These are phyloP conservation scores for Callopanchax toddi DNA, from an alignment of 2,113 vertebrate species.

Conservation along the genomic window DNA sequence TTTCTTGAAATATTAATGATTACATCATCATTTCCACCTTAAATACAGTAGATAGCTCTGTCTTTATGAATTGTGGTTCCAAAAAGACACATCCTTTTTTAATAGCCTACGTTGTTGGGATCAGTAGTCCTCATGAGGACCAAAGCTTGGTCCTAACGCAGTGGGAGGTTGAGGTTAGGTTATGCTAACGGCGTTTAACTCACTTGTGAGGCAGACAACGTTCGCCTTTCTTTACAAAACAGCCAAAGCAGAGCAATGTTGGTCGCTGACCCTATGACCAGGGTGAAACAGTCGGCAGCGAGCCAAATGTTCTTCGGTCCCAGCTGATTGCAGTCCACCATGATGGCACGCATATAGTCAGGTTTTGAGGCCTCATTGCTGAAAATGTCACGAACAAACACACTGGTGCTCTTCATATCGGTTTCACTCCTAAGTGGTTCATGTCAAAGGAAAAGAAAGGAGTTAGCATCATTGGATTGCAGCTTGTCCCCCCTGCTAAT, in stretches of 20 bases:
- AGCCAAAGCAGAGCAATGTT: slow-evolving; percentile 42
- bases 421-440: background rate
- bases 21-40: too few species aligned
- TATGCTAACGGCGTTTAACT: background rate
- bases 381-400: background rate
- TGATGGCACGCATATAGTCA: background rate
- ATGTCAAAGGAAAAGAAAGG: slow-evolving; percentile 8
- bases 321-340: background rate
- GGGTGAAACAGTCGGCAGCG: background rate
- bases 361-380: background rate
- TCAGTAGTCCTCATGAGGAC: too few species aligned
- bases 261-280: slow-evolving; percentile 12
- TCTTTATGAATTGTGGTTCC: too few species aligned
- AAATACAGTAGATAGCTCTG: too few species aligned
- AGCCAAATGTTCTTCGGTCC: fast-evolving
- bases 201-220: slow-evolving; percentile 20
- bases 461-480: too few species aligned
- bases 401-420: background rate
- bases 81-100: too few species aligned
- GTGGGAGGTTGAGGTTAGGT: too few species aligned
- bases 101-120: too few species aligned
- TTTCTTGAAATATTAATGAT: too few species aligned
- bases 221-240: slow-evolving; percentile 34
- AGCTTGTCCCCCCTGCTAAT: too few species aligned
- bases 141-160: too few species aligned